Percentiles rank a stretch among this genome's conserved stretches.
phyloP scores from a whole-genome alignment of 2,797 vertebrate genomes.

The Acanthornis magna region DNA sequence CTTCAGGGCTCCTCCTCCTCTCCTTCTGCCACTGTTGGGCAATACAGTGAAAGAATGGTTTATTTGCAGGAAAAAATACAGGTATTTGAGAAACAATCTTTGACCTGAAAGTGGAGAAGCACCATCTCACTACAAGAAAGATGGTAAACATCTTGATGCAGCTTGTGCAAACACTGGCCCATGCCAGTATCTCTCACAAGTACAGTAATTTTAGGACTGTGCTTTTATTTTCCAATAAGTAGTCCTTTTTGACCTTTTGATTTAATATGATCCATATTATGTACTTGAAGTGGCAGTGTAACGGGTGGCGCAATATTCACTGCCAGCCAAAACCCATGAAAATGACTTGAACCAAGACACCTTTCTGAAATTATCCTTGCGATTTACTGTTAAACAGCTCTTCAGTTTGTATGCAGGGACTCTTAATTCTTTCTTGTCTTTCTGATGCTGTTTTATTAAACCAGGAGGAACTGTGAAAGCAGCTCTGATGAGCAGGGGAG shows the following conservation, averaged over 20 bases:
- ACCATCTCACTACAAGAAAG: neutral
- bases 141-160: neutral
- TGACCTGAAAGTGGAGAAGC: neutral
- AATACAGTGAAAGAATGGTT: neutral
- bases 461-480: neutral
- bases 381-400: neutral
- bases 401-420: neutral
- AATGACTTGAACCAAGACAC: neutral
- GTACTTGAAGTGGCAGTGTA: neutral
- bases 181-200: neutral
- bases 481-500: neutral
- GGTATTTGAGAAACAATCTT: neutral
- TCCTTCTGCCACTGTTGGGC: neutral
- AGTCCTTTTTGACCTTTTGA: neutral
- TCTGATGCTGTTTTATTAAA: neutral
- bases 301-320: neutral
- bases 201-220: neutral
- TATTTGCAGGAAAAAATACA: neutral
- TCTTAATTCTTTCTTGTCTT: neutral
- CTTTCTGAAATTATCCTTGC: accelerated
- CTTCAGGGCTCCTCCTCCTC: neutral
- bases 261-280: accelerated
- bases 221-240: neutral
- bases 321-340: neutral
- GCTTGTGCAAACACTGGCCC: neutral